Percentiles rank a stretch among this genome's conserved stretches.
These are phyloP conservation scores for Penaeus monodon DNA, from an alignment of 2,888 invertebrate species.

Conservation along the genomic window DNA sequence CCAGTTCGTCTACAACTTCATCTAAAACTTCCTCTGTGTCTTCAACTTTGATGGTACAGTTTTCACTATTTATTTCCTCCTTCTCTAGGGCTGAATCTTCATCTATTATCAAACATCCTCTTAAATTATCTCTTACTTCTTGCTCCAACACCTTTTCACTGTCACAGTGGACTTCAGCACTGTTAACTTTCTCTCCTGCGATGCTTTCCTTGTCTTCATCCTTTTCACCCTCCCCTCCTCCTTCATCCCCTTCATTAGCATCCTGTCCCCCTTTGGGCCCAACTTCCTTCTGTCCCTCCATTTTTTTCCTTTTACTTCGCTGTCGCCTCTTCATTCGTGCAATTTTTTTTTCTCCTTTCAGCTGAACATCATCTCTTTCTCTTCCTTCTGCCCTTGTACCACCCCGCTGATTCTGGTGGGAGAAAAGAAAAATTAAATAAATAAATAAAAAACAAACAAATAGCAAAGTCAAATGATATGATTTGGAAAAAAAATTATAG, in stretches of 20 bases:
- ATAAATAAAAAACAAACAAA: neutral
- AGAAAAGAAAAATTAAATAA: neutral
- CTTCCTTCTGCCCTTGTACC: constrained; percentile 21
- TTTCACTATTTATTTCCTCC: constrained; percentile 2
- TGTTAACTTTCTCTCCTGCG: too few relatives aligned
- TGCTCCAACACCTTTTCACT: neutral
- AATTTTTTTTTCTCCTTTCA: neutral
- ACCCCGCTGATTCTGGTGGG: neutral
- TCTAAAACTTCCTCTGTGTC: too few relatives aligned
- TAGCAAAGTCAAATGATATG: neutral
- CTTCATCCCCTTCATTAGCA: too few relatives aligned
- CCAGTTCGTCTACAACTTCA: too few relatives aligned
- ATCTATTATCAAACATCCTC: too few relatives aligned
- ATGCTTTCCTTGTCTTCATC: too few relatives aligned
- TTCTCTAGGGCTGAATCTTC: neutral
- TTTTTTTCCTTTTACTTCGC: constrained; percentile 20
- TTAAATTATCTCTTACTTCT: neutral
- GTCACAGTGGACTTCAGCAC: neutral
- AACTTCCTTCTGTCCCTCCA: neutral
- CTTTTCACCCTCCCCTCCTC: too few relatives aligned
- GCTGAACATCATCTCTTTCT: neutral
- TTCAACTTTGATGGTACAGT: neutral
- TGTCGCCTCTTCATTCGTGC: constrained; percentile 20
- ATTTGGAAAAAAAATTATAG: neutral
- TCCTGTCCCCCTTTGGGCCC: too few relatives aligned